Evolutionary conservation across 2,797 vertebrate species (phyloP).

Genomic region (Manis javanica): DNA sequence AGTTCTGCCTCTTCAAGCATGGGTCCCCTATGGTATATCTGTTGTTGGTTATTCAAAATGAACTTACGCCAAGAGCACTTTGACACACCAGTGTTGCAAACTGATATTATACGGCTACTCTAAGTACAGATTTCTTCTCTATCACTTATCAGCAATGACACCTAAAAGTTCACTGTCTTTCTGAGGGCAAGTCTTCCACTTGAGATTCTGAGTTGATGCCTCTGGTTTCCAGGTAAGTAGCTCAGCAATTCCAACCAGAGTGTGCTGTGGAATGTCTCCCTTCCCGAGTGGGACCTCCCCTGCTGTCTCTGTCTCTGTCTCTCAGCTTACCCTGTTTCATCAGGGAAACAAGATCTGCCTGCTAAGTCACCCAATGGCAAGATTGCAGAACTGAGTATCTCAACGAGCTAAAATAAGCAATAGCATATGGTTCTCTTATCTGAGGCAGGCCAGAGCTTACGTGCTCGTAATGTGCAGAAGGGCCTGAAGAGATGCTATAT

Average conservation of each 20-base stretch:
- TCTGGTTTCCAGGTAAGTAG: background rate
- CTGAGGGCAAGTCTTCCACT: background rate
- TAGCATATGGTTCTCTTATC: slow-evolving; percentile 71
- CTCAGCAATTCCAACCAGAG: background rate
- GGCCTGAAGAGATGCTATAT: slow-evolving; percentile 84
- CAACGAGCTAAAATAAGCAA: slow-evolving; percentile 72
- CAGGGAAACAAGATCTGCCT: slow-evolving; percentile 73
- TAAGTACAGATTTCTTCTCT: background rate
- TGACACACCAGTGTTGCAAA: background rate
- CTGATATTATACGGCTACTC: fast-evolving
- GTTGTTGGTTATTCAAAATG: background rate
- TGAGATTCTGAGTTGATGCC: background rate
- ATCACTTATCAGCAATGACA: background rate
- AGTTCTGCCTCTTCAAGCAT: background rate
- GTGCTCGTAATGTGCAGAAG: slow-evolving; percentile 66
- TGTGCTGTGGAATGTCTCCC: background rate
- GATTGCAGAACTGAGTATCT: slow-evolving; percentile 60
- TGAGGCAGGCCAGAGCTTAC: background rate
- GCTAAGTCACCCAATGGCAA: slow-evolving; percentile 74
- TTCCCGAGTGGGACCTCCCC: background rate
- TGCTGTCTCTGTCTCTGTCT: background rate
- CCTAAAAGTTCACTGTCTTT: background rate
- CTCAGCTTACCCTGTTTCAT: background rate
- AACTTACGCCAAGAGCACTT: background rate
- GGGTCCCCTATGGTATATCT: background rate